Conservation (phyloP, 2,888 invertebrate genomes). For the Cerastis rubricosa region DNA sequence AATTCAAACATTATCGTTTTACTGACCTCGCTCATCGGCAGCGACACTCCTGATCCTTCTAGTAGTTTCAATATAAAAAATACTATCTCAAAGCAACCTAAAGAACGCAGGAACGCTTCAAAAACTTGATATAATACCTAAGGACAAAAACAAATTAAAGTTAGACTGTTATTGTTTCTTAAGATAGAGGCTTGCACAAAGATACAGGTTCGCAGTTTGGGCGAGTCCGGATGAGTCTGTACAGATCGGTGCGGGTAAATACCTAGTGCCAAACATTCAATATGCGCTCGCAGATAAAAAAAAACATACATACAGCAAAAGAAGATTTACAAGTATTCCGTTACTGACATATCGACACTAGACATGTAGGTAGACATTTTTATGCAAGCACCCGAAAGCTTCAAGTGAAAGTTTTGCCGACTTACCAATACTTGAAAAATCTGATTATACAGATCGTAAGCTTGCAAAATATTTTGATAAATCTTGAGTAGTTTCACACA, state of each 20-base stretch:
- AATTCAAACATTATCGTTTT: background rate
- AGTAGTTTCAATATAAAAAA: background rate
- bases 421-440: slow-evolving; percentile 22
- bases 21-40: background rate
- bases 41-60: background rate
- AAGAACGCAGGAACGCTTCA: background rate
- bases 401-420: background rate
- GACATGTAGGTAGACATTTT: too few relatives aligned
- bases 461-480: slow-evolving; percentile 9
- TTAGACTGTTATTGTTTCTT: background rate
- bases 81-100: background rate
- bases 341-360: background rate
- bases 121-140: background rate
- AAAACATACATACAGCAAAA: background rate
- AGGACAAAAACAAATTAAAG: background rate
- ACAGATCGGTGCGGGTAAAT: background rate
- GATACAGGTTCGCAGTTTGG: background rate
- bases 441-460: slow-evolving; percentile 20
- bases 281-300: background rate
- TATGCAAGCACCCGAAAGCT: too few relatives aligned
- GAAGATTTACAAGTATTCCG: background rate
- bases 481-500: background rate
- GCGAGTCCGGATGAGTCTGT: background rate
- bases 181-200: background rate
- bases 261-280: background rate